Conservation (phyloP, 2,797 vertebrate genomes). For the Chromis chromis region DNA sequence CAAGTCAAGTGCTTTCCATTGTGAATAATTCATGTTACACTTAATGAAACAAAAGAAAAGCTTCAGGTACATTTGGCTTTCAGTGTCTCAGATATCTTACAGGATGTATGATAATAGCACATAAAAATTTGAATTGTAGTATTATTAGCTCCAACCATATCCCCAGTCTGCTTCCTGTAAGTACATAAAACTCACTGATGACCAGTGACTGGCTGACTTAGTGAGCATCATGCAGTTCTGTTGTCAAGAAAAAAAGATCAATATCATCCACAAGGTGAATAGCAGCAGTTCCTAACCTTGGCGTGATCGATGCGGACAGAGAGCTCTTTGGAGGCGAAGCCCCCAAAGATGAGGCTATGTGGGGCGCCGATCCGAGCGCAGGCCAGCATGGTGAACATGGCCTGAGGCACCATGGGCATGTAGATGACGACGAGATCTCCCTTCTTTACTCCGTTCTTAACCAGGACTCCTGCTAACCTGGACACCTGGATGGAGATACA, state of each 20-base stretch:
- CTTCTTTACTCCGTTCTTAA: conserved; percentile 88
- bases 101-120: background rate
- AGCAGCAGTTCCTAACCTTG: conserved; percentile 85
- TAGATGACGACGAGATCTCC: conserved; percentile 97
- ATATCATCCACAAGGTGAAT: background rate
- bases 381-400: conserved; percentile 95
- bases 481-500: conserved; percentile 77
- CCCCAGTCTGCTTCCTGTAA: background rate
- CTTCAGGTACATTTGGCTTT: conserved; percentile 12
- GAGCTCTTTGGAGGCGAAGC: conserved; percentile 96
- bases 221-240: background rate
- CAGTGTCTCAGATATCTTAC: conserved; percentile 13
- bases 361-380: conserved; percentile 95
- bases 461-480: conserved; percentile 92
- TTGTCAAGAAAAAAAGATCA: background rate
- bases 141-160: background rate
- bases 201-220: background rate
- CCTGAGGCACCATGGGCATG: conserved; percentile 99
- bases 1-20: conserved; percentile 22
- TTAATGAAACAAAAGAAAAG: conserved; percentile 30
- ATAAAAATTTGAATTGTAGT: conserved; percentile 6
- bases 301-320: conserved; percentile 93
- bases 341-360: conserved; percentile 98
- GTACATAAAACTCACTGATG: background rate
- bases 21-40: conserved; percentile 40